A percentile compares a stretch with the other conserved stretches of the same genome.
These are phyloP conservation scores for Drosophila sordidula DNA, from an alignment of 2,888 invertebrate species.

Conservation along the genomic window DNA sequence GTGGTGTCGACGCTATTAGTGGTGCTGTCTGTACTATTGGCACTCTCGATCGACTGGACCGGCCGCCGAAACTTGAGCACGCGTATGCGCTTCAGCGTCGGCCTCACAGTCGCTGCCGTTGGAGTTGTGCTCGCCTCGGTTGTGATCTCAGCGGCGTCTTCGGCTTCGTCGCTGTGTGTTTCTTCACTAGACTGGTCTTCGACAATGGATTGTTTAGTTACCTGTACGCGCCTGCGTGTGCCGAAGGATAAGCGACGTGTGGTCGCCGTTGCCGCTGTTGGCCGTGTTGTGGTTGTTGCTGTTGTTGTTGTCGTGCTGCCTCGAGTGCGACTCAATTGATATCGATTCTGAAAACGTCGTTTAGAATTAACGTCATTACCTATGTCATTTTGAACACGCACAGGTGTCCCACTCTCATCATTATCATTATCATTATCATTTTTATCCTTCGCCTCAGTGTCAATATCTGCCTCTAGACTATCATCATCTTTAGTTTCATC, in stretches of 20 bases:
- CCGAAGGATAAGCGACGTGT: slow-evolving; percentile 41
- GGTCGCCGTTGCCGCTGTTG: slow-evolving; percentile 31
- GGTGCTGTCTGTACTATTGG: slow-evolving; percentile 46
- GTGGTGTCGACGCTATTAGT: slow-evolving; percentile 71
- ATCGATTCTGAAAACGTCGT: slow-evolving; percentile 85
- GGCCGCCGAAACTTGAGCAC: slow-evolving; percentile 79
- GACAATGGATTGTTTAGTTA: slow-evolving; percentile 67
- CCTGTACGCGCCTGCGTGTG: slow-evolving; percentile 61
- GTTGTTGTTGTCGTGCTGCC: slow-evolving; percentile 49
- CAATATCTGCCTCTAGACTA: slow-evolving; percentile 40
- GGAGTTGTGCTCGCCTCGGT: slow-evolving; percentile 45
- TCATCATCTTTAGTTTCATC: slow-evolving; percentile 36
- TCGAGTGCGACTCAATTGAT: slow-evolving; percentile 82
- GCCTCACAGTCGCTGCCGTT: slow-evolving; percentile 36
- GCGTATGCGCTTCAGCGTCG: slow-evolving; percentile 76
- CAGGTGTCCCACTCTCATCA: slow-evolving; percentile 50
- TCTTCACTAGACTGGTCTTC: slow-evolving; percentile 48
- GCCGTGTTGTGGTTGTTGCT: slow-evolving; percentile 36
- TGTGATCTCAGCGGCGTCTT: slow-evolving; percentile 38
- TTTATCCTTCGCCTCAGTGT: slow-evolving; percentile 33
- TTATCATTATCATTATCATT: slow-evolving; percentile 41
- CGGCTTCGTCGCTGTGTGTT: slow-evolving; percentile 36
- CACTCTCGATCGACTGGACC: slow-evolving; percentile 50
- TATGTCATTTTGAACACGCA: slow-evolving; percentile 59
- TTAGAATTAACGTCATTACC: slow-evolving; percentile 83